A percentile compares a stretch with the other conserved stretches of the same genome.
These are phyloP conservation scores for Centroberyx gerrardi DNA, from an alignment of 2,797 vertebrate genomes.

Conservation along the genomic window DNA sequence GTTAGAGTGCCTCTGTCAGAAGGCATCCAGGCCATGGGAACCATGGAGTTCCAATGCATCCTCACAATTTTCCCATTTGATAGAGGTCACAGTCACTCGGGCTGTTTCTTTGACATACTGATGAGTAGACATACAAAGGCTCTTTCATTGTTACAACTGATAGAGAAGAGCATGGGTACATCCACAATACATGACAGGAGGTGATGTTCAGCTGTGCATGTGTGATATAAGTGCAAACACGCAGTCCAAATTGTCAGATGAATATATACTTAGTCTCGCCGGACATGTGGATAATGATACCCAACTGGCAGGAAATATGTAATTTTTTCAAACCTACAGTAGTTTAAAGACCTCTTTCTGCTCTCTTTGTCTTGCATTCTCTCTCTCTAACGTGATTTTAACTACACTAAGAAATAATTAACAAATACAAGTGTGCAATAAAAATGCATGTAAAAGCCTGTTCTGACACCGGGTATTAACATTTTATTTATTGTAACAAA, in stretches of 20 bases:
- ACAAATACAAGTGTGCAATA: not conserved
- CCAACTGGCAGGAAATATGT: not conserved
- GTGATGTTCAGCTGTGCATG: conserved; percentile 37
- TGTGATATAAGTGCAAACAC: conserved; percentile 56
- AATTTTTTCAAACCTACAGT: not conserved
- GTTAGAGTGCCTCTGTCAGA: conserved; percentile 74
- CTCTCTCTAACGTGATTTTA: not conserved
- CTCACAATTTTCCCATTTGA: conserved; percentile 79
- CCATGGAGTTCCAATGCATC: conserved; percentile 73
- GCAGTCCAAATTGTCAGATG: conserved; percentile 26
- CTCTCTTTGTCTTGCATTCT: conserved; percentile 5
- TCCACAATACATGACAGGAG: conserved; percentile 55
- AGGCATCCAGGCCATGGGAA: conserved; percentile 78
- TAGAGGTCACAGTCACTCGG: conserved; percentile 76
- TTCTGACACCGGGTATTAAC: not conserved
- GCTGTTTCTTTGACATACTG: conserved; percentile 78
- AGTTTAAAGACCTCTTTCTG: not conserved
- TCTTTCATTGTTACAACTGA: conserved; percentile 73
- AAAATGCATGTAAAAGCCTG: not conserved
- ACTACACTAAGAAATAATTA: not conserved
- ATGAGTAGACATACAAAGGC: conserved; percentile 73
- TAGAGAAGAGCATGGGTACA: conserved; percentile 54
- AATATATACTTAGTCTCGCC: conserved; percentile 25
- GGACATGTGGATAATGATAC: conserved; percentile 14
- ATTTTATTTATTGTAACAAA: conserved; percentile 1